Conservation (phyloP, 2,797 vertebrate genomes). For the Lemur catta region DNA sequence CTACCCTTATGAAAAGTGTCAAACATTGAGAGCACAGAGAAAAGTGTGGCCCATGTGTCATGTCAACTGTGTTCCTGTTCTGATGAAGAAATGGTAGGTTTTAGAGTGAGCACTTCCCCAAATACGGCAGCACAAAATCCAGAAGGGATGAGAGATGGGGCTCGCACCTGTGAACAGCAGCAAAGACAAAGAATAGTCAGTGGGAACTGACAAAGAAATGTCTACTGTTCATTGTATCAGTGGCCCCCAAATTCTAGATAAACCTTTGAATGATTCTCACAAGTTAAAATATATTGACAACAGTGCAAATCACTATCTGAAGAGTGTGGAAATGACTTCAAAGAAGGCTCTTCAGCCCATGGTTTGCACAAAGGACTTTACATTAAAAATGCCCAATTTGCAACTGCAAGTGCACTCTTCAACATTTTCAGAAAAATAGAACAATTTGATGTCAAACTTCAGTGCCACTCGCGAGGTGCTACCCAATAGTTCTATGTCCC, state of each 20-base stretch:
- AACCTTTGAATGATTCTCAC: neutral
- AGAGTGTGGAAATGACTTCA: neutral
- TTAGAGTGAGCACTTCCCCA: neutral
- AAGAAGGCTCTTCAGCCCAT: neutral
- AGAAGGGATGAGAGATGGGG: neutral
- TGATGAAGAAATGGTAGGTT: neutral
- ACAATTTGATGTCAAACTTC: neutral
- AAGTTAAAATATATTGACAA: neutral
- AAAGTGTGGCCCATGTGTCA: neutral
- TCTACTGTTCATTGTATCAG: neutral
- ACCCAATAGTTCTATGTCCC: neutral
- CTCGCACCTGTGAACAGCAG: neutral
- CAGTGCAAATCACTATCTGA: neutral
- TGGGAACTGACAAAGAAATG: neutral
- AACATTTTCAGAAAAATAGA: neutral
- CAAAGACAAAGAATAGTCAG: neutral
- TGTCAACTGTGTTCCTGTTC: neutral
- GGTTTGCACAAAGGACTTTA: conserved; percentile 13
- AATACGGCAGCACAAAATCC: neutral
- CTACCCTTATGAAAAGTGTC: neutral
- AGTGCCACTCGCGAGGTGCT: neutral
- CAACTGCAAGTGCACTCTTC: neutral
- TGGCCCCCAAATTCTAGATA: neutral
- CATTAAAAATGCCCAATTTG: neutral
- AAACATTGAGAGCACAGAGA: neutral